Conservation (phyloP, 2,797 vertebrate genomes). For the Takifugu ocellatus region DNA sequence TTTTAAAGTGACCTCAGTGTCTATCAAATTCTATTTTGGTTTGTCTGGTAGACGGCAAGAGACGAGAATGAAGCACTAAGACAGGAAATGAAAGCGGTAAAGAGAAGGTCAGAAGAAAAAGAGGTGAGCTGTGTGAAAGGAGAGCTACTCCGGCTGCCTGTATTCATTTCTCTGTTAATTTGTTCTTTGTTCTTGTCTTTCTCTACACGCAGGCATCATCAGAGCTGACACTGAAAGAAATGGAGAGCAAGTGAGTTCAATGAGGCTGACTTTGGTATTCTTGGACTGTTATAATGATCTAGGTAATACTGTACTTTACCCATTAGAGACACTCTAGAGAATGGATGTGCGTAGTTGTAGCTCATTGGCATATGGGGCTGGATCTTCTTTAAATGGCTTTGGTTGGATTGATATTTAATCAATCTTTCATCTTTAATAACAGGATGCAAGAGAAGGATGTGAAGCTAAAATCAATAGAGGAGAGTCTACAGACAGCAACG, state of each 20-base stretch:
- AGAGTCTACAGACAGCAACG: slow-evolving; percentile 81
- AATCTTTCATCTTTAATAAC: slow-evolving; percentile 11
- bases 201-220: slow-evolving; percentile 77
- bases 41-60: slow-evolving; percentile 74
- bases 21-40: not conserved
- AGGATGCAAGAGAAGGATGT: slow-evolving; percentile 89
- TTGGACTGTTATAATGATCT: not conserved
- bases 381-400: not conserved
- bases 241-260: slow-evolving; percentile 85
- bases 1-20: not conserved
- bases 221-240: slow-evolving; percentile 81
- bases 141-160: not conserved
- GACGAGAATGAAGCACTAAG: slow-evolving; percentile 80
- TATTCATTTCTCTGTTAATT: slow-evolving; percentile 4
- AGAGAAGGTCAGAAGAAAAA: slow-evolving; percentile 74
- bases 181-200: slow-evolving; percentile 17
- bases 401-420: not conserved
- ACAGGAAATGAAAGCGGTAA: slow-evolving; percentile 79
- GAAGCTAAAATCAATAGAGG: slow-evolving; percentile 83
- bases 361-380: not conserved
- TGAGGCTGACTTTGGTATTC: slow-evolving; percentile 3
- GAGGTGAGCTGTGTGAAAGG: slow-evolving; percentile 71
- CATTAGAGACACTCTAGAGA: no score
- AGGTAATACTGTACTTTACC: not conserved
- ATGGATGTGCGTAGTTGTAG: not conserved